phyloP scores from a whole-genome alignment of 2,797 vertebrate genomes.

The Pseudopleuronectes americanus region DNA sequence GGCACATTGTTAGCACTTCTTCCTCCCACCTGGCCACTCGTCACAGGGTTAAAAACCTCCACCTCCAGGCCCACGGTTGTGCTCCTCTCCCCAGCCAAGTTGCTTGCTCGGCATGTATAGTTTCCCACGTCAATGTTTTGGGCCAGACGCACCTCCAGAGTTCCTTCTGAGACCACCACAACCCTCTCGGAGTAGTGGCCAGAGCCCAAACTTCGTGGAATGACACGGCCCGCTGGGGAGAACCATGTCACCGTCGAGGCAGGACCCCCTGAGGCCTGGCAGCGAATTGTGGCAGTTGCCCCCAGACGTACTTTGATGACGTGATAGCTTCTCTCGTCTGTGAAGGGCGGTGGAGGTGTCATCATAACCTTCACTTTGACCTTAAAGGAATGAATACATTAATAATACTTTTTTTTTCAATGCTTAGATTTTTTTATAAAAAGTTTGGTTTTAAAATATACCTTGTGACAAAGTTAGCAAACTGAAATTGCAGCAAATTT shows the following conservation, averaged over 20 bases:
- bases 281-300: conserved; percentile 79
- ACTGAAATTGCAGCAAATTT: neutral
- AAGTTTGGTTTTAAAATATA: neutral
- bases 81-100: conserved; percentile 84
- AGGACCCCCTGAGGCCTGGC: conserved; percentile 86
- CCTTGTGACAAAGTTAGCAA: neutral
- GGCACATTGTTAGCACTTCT: conserved; percentile 18
- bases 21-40: conserved; percentile 63
- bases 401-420: neutral
- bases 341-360: conserved; percentile 83
- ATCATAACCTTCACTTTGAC: conserved; percentile 90
- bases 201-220: conserved; percentile 78
- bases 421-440: neutral
- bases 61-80: conserved; percentile 85
- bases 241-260: conserved; percentile 87
- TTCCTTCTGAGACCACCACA: conserved; percentile 82
- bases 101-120: conserved; percentile 90
- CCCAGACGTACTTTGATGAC: conserved; percentile 85
- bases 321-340: conserved; percentile 66
- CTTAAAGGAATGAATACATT: conserved; percentile 48
- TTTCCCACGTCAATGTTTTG: conserved; percentile 90
- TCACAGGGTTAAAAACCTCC: conserved; percentile 72
- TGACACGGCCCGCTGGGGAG: conserved; percentile 83
- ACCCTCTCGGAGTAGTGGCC: conserved; percentile 64
- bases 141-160: conserved; percentile 85